A percentile compares a stretch with the other conserved stretches of the same genome.
Conservation (phyloP, 2,797 vertebrate species). For the Poeciliopsis presidionis region DNA sequence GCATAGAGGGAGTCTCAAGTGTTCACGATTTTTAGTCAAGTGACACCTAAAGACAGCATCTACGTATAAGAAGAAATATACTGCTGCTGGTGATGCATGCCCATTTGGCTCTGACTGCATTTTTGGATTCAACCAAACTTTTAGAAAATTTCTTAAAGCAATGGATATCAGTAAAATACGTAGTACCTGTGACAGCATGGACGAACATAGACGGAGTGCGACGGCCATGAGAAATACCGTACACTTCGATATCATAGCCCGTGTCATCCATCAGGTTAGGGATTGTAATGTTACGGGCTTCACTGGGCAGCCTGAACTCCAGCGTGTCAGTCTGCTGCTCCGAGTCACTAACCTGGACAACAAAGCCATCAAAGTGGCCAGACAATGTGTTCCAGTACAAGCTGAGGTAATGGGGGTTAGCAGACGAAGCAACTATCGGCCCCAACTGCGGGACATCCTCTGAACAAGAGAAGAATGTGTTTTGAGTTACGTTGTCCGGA, state of each 20-base stretch:
- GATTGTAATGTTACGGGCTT: slow-evolving; percentile 77
- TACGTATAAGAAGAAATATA: neutral
- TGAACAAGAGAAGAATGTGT: slow-evolving; percentile 77
- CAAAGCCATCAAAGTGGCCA: slow-evolving; percentile 86
- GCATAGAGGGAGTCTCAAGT: neutral
- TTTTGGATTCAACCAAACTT: slow-evolving; percentile 5
- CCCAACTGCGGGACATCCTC: slow-evolving; percentile 88
- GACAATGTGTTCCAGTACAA: slow-evolving; percentile 85
- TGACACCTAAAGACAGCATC: neutral
- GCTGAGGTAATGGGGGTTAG: slow-evolving; percentile 86
- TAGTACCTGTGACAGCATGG: slow-evolving; percentile 87
- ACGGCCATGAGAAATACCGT: slow-evolving; percentile 84
- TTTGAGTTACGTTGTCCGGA: slow-evolving; percentile 47
- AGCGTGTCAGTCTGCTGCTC: slow-evolving; percentile 76
- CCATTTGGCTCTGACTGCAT: slow-evolving; percentile 28
- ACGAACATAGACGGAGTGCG: slow-evolving; percentile 83
- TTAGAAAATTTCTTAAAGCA: slow-evolving; percentile 11
- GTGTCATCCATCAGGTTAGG: slow-evolving; percentile 85
- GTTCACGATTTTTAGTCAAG: neutral
- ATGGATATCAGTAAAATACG: slow-evolving; percentile 61
- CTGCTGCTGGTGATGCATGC: slow-evolving; percentile 22
- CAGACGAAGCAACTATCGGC: slow-evolving; percentile 80
- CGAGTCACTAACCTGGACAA: slow-evolving; percentile 81
- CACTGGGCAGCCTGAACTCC: slow-evolving; percentile 82
- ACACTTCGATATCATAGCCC: slow-evolving; percentile 84